Base-by-base conservation (phyloP, 1,140 invertebrate genomes). In the Apis florea region DNA sequence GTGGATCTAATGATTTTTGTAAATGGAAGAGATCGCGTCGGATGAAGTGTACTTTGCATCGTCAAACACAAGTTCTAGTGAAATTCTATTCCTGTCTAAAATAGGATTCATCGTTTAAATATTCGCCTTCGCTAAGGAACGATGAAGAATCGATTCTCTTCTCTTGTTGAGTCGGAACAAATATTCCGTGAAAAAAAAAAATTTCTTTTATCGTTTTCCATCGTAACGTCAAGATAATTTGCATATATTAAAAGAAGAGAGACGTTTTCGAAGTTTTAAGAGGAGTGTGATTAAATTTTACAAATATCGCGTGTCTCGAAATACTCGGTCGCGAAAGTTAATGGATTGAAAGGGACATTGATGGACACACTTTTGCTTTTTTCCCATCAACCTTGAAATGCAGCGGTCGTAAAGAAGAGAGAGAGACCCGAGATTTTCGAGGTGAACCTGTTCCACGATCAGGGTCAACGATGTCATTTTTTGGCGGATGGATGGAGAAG, bases 401-500 rank as follows among this genome's bases (percentile, higher is more conserved):
- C 69, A 26, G 0, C 51, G 17, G 26, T 0, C 12, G 21, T 56
- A 19, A 31, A 49, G 47, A 72, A 54, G 51, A 13, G 12, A 51
- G 13, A 51, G 19, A 51, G 24, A 21, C 0, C 24, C 0, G 17
- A 9, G 13, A 8, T 19, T 1, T 19, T 64, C 69, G 63, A 80
- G 79, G 79, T 58, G 53, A 80, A 67, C 79, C 24, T 74, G 51
- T 80, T 11, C 63, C 63, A 51, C 12, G 70, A 73, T 66, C 61
- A 73, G 51, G 59, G 78, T 73, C 59, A 19, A 15, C 19, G 13
- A 8, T 54, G 49, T 49, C 4, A n/a, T 24, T 12, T 47, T 49
- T n/a, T 1, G 53, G 15, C 9, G 40, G n/a, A 56, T 10, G n/a
- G 4, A 4, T 10, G n/a, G 4, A 4, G 11, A 8, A 24, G 9